Evolutionary conservation across 2,888 invertebrate genomes (phyloP), one percentile per base, ranked within the genome.

Genomic region (Blastobasis adustella): DNA sequence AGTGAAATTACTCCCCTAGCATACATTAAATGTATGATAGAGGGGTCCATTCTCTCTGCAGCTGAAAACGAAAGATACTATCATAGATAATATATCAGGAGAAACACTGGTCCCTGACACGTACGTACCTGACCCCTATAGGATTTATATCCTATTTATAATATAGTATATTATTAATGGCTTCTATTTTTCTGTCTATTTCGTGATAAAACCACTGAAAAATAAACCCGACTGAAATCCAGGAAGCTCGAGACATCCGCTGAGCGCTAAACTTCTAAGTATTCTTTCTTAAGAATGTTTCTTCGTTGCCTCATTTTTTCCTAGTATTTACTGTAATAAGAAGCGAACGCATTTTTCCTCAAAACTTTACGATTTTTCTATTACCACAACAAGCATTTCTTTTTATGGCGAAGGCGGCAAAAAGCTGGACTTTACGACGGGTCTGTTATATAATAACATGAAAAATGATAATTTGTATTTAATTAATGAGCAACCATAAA

Each of bases 151-250:
- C 23, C 23, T 3, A n/a, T n/a, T n/a, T n/a, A n/a, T 23, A 1
- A 1, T 23, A 23, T 23, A 23, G 23, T 23, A 23, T 23, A 23
- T 23, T 23, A 23, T 2, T 23, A 23, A 23, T 23, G 3, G 23
- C 23, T 2, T 23, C 1, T 2, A 23, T 23, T 23, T 23, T 23
- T 23, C 23, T 23, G 23, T 23, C 23, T 23, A 36, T 45, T 45
- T 43, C 10, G 51, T 51, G 47, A 51, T 51, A 40, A 49, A 49
- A 42, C 46, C 41, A 44, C 4, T 52, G 52, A 52, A 52, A 52
- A 52, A 52, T 52, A 52, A 52, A 37, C 48, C 44, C 47, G 45
- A 45, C 10, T 40, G 36, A 10, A 38, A 41, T 49, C 37, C 48
- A 45, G 45, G 46, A 47, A 45, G 40, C 23, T 23, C 39, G 44